Base-by-base conservation (phyloP, 2,797 vertebrate species). In the Coregonus suidteri region DNA sequence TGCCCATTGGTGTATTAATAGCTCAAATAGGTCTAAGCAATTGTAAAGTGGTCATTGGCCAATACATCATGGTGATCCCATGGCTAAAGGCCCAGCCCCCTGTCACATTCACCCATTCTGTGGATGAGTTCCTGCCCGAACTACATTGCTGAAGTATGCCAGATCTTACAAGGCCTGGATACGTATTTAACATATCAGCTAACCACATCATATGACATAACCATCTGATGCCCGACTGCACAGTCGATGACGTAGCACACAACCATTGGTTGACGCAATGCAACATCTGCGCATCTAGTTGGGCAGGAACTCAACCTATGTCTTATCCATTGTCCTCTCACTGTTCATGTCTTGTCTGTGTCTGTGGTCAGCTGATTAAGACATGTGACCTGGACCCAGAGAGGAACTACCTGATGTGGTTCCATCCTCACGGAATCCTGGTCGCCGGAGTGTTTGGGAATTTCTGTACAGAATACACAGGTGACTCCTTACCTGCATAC, bases 351-450 rank as follows among this genome's bases (percentile, higher is more conserved):
- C 74, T 68, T 25, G 16, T 54, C 74, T 68, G 47, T 25, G 2
- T 3, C 0, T 73, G 47, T 64, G 6, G 68, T 81, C 77, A 95
- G 94, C 91, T 95, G 62, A 77, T 93, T 84, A 95, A 95, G 89
- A 94, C 93, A 15, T 81, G 83, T 1, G 89, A 94, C 84, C 83
- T 95, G 88, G 92, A 91, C 86, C 92, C 92, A 77, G 84, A 84
- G 71, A 88, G 91, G 79, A 94, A 94, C 84, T 95, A 95, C 78
- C 83, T 95, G 80, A 86, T 95, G 85, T 94, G 93, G 62, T 94
- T 92, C 88, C 94, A 94, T 74, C 94, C 94, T 69, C 93, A 95
- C 25, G 94, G 94, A 4, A 86, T 95, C 69, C 79, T 95, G 0
- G 92, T 86, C 52, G 83, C 82, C 82, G 94, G 94, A 88, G 93